Base-by-base conservation (phyloP, 2,888 invertebrate genomes). In the Onthophagus sagittarius region DNA sequence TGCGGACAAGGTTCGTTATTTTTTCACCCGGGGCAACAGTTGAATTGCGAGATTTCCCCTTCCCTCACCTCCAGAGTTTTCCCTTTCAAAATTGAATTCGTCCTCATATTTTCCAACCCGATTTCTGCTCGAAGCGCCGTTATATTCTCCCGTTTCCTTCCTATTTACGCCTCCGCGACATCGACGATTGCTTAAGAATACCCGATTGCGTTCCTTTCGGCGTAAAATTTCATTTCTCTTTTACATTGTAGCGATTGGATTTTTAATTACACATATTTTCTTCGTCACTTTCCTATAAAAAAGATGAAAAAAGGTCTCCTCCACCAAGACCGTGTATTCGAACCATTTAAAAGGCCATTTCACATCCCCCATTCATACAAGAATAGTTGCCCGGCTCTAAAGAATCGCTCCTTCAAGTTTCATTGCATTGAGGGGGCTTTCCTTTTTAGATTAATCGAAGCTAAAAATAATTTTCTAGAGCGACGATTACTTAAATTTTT, bases 401-500 rank as follows among this genome's bases (percentile, higher is more conserved):
- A 67, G 67, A 67, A 67, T 67, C 32, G 67, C 67, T 67, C 67
- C 67, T 67, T 67, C 67, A 67, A 32, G 67, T 67, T 67, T 67
- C 67, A 67, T 67, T 67, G 32, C 67, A 67, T 67, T 67, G 67
- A 67, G 32, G 32, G 67, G 23, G 23, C 31, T 23, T 3, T 23
- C 23, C 67, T 23, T 32, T 67, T 31, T 32, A 67, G 31, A 31
- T 67, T 67, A 67, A 67, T 13, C 32, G 67, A 67, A 67, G 67
- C 32, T 67, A 67, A 67, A 67, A 67, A 67, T 67, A 67, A 67
- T 67, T 67, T 23, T 23, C 67, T n/a, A 23, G 67, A n/a, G n/a
- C n/a, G n/a, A n/a, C n/a, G n/a, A n/a, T n/a, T n/a, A n/a, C n/a
- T n/a, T n/a, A n/a, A n/a, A n/a, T n/a, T n/a, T n/a, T n/a, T n/a